Conservation (phyloP, 1,140 invertebrate species). For the Rhagoletis zephyria region DNA sequence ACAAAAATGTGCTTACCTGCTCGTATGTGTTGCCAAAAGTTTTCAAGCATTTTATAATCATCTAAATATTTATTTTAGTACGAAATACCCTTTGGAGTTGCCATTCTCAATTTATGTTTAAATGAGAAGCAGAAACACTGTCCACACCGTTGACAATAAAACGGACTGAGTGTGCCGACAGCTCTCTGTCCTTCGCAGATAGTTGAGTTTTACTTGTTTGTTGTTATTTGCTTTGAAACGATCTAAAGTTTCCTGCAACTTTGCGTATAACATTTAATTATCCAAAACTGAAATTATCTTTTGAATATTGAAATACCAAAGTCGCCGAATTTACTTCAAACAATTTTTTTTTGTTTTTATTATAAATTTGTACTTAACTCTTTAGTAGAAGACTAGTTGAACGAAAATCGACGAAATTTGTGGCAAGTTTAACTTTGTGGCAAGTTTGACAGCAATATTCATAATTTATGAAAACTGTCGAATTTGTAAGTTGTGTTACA, state of each 20-base stretch:
- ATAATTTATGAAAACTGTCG: conserved; percentile 32
- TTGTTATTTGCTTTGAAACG: conserved; percentile 11
- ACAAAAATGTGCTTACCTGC: too few species aligned
- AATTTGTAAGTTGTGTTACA: background rate
- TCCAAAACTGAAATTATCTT: conserved; percentile 28
- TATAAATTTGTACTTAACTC: background rate
- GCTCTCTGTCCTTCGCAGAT: background rate
- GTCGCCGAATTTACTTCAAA: conserved; percentile 21
- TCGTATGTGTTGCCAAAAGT: too few species aligned
- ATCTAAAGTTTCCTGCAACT: background rate
- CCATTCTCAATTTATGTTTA: background rate
- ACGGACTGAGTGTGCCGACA: too few species aligned
- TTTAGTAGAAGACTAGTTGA: background rate
- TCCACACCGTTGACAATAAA: background rate
- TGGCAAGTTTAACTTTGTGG: background rate
- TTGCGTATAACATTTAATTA: conserved; percentile 30
- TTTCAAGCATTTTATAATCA: too few species aligned
- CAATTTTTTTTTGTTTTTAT: background rate
- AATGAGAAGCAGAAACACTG: background rate
- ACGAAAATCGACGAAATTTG: conserved; percentile 19
- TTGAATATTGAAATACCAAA: conserved; percentile 35
- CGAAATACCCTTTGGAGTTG: background rate
- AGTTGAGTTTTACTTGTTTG: background rate
- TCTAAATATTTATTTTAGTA: background rate
- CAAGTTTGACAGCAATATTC: background rate